phyloP scores from a whole-genome alignment of 2,888 invertebrate species.

The Sclerodermus sp. region DNA sequence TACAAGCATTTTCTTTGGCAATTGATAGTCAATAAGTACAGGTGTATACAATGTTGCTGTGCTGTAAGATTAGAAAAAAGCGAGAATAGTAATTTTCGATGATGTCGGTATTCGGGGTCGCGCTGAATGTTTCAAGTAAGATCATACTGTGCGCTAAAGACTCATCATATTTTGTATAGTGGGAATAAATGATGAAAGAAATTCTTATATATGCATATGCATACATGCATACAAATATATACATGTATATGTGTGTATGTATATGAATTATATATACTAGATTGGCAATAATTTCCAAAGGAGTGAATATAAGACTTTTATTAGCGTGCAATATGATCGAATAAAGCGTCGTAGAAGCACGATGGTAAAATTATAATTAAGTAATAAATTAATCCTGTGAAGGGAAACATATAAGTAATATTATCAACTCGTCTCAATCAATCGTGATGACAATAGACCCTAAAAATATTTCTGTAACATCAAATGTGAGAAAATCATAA shows the following conservation, averaged over 20 bases:
- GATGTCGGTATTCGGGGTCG: too few relatives aligned
- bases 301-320: neutral
- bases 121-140: conserved; percentile 8
- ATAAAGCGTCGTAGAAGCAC: conserved; percentile 22
- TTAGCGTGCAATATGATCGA: conserved; percentile 36
- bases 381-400: conserved; percentile 24
- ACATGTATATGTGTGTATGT: too few relatives aligned
- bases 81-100: too few relatives aligned
- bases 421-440: conserved; percentile 45
- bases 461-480: conserved; percentile 44
- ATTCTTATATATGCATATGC: too few relatives aligned
- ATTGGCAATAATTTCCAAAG: neutral
- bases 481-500: conserved; percentile 19
- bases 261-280: too few relatives aligned
- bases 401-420: conserved; percentile 28
- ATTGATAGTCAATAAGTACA: too few relatives aligned
- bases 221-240: too few relatives aligned
- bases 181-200: too few relatives aligned
- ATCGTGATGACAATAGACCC: conserved; percentile 54
- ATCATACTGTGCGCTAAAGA: conserved; percentile 29
- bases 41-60: too few relatives aligned
- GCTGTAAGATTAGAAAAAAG: too few relatives aligned
- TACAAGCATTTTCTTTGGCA: too few relatives aligned
- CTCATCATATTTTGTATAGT: too few relatives aligned
- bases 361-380: conserved; percentile 19